phyloP scores from a whole-genome alignment of 2,113 vertebrate genomes.

The Tringa solitaria region DNA sequence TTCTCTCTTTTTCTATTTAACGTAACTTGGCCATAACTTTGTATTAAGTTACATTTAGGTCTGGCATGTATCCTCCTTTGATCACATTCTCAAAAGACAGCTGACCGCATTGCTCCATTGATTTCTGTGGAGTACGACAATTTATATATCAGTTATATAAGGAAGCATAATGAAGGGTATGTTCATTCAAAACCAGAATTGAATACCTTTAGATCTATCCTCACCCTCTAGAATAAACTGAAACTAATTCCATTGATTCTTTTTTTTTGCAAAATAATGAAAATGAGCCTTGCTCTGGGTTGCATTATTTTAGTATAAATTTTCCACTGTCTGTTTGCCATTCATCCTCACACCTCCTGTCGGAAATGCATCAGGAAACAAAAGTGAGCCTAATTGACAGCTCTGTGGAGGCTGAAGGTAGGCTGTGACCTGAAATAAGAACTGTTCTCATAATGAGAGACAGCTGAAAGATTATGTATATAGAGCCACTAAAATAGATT shows the following conservation, averaged over 20 bases:
- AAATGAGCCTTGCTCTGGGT: background rate
- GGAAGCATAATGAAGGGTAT: background rate
- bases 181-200: background rate
- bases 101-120: background rate
- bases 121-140: background rate
- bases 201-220: background rate
- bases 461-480: conserved; percentile 35
- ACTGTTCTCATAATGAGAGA: conserved; percentile 1
- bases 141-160: background rate
- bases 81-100: background rate
- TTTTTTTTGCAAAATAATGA: background rate
- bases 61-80: background rate
- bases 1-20: background rate
- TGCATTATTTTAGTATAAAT: background rate
- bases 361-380: conserved; percentile 4
- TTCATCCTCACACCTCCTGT: background rate
- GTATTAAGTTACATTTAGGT: background rate
- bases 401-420: conserved; percentile 24
- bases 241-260: background rate
- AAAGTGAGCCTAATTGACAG: conserved; percentile 11
- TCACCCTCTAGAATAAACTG: background rate
- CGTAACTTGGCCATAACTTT: background rate
- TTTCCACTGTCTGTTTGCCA: background rate
- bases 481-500: conserved; percentile 46
- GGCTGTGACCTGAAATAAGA: conserved; percentile 26